phyloP scores from a whole-genome alignment of 1,140 invertebrate genomes.

The Sminthurinus signatus region DNA sequence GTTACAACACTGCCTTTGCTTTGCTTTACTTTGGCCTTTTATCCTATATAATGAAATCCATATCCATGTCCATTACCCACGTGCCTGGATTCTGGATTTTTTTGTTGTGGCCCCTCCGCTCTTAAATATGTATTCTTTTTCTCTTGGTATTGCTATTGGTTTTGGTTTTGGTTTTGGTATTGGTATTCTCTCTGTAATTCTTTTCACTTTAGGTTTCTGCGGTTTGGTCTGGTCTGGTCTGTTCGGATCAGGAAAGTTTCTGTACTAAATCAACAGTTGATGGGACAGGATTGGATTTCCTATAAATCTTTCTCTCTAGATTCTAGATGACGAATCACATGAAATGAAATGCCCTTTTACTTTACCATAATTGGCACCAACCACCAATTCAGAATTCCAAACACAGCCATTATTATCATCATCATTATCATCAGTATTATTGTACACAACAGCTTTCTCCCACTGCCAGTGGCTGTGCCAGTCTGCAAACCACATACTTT shows the following conservation, averaged over 20 bases:
- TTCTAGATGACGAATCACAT: constrained; percentile 10
- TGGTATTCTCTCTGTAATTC: background rate
- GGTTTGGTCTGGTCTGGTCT: background rate
- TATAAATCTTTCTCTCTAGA: constrained; percentile 14
- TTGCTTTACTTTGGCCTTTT: too few relatives aligned
- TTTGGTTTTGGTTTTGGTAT: background rate
- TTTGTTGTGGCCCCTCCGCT: background rate
- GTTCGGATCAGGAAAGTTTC: background rate
- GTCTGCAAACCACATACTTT: background rate
- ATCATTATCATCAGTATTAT: too few relatives aligned
- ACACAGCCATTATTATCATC: background rate
- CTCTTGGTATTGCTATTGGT: background rate
- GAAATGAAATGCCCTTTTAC: constrained; percentile 4
- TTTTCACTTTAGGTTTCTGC: background rate
- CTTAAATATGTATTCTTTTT: background rate
- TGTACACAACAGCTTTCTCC: background rate
- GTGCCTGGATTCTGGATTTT: background rate
- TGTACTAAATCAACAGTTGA: constrained; percentile 10
- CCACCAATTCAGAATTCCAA: background rate
- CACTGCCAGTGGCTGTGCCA: background rate
- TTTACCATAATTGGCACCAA: constrained; percentile 1
- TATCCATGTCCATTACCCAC: background rate
- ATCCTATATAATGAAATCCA: too few relatives aligned
- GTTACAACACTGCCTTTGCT: too few relatives aligned
- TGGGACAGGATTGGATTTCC: constrained; percentile 1